Evolutionary conservation across 1,140 invertebrate species (phyloP).

Genomic region (Drosophila gunungcola): DNA sequence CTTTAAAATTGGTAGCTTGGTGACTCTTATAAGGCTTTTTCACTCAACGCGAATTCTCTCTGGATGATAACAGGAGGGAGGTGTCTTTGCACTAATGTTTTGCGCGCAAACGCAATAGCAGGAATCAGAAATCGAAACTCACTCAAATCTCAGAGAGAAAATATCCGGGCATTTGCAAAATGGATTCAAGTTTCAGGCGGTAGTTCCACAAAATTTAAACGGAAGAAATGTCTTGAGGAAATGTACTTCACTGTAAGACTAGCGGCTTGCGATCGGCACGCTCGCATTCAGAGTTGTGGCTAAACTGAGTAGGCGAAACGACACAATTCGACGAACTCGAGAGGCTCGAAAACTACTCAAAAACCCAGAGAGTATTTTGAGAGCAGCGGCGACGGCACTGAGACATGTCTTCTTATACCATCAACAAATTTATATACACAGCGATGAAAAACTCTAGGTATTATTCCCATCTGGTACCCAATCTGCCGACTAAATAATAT

Average conservation of each 20-base stretch:
- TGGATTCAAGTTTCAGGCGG: slow-evolving; percentile 8
- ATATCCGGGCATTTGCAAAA: slow-evolving; percentile 13
- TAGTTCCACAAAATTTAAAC: slow-evolving; percentile 7
- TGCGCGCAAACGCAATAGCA: slow-evolving; percentile 17
- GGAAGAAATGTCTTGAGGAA: slow-evolving; percentile 9
- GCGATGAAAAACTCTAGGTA: slow-evolving; percentile 4
- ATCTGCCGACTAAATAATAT: not conserved
- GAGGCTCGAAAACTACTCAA: slow-evolving; percentile 27
- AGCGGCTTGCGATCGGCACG: slow-evolving; percentile 29
- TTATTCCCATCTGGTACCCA: not conserved
- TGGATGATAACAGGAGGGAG: slow-evolving; percentile 19
- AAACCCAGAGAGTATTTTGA: slow-evolving; percentile 16
- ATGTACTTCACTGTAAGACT: slow-evolving; percentile 26
- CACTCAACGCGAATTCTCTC: slow-evolving; percentile 25
- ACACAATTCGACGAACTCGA: slow-evolving; percentile 12
- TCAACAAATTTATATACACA: slow-evolving; percentile 15
- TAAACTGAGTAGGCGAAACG: slow-evolving; percentile 38
- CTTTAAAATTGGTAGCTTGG: not conserved
- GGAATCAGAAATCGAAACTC: slow-evolving; percentile 19
- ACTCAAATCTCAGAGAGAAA: slow-evolving; percentile 25
- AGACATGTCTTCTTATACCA: slow-evolving; percentile 22
- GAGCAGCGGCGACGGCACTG: slow-evolving; percentile 12
- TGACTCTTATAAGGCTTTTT: slow-evolving; percentile 23
- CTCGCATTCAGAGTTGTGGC: slow-evolving; percentile 31
- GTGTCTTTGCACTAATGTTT: slow-evolving; percentile 12